These are phyloP conservation scores for Saccostrea echinata DNA, from an alignment of 1,140 invertebrate species.

Conservation along the genomic window DNA sequence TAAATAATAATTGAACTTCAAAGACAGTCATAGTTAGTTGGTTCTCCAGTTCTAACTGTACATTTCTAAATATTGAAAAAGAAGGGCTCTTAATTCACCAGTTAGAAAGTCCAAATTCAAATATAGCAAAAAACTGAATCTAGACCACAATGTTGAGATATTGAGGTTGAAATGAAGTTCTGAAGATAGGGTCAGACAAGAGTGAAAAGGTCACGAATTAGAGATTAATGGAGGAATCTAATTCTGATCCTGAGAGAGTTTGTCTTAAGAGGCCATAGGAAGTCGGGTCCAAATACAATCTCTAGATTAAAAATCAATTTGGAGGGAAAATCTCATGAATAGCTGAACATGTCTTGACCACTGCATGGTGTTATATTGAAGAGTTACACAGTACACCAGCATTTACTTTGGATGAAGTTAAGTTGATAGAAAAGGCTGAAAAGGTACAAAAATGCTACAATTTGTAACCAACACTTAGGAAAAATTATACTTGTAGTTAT, in stretches of 20 bases:
- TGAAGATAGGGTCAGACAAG: background rate
- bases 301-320: slow-evolving; percentile 22
- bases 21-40: no score
- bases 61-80: no score
- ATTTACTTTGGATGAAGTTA: background rate
- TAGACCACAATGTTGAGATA: no score
- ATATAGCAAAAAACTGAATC: no score
- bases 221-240: background rate
- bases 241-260: no score
- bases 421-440: background rate
- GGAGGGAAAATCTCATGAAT: background rate
- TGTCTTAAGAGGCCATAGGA: background rate
- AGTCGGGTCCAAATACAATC: background rate
- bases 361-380: background rate
- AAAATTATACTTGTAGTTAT: no score
- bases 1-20: no score
- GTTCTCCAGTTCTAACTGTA: no score
- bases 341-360: background rate
- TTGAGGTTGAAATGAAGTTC: background rate
- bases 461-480: no score
- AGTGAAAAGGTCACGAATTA: background rate
- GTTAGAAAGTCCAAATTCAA: no score
- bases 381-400: background rate
- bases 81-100: no score
- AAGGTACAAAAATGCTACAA: no score